These are phyloP conservation scores for Xenopus laevis DNA, from an alignment of 2,113 vertebrate genomes.

Conservation along the genomic window DNA sequence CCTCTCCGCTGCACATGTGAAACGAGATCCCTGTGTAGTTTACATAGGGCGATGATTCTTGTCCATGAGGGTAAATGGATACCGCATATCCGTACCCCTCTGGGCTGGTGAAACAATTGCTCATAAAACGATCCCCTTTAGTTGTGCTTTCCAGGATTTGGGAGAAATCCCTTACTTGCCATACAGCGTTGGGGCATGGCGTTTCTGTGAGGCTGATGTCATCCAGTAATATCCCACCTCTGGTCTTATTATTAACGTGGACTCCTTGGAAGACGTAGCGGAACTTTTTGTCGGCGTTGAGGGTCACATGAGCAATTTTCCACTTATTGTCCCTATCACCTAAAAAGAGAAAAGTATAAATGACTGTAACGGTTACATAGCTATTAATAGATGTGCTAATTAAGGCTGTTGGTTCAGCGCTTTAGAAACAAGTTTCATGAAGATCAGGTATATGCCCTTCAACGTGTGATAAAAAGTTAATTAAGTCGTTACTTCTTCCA, in stretches of 20 bases:
- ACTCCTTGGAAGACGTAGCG: constrained; percentile 83
- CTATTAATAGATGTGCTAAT: too few species aligned
- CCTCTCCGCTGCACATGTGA: constrained; percentile 79
- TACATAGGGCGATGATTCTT: background rate
- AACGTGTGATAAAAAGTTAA: too few species aligned
- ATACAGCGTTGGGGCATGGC: constrained; percentile 74
- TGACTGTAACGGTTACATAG: too few species aligned
- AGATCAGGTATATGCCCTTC: too few species aligned
- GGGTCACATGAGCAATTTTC: constrained; percentile 80
- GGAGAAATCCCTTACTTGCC: constrained; percentile 77
- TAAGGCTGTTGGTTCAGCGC: too few species aligned
- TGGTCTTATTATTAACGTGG: constrained; percentile 61
- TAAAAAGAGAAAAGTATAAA: constrained; percentile 49
- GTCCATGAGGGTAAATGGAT: constrained; percentile 57
- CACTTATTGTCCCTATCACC: constrained; percentile 69
- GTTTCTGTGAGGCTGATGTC: constrained; percentile 79
- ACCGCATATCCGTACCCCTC: constrained; percentile 82
- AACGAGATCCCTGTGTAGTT: constrained; percentile 68
- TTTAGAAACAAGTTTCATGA: too few species aligned
- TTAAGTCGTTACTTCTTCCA: too few species aligned
- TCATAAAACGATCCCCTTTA: constrained; percentile 46
- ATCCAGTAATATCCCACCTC: constrained; percentile 77
- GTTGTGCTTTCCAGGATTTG: constrained; percentile 55
- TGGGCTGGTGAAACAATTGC: constrained; percentile 78
- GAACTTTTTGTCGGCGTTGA: constrained; percentile 76